A percentile compares a stretch with the other conserved stretches of the same genome.
Evolutionary conservation across 1,140 invertebrate species (phyloP).

Genomic region (Trialeurodes vaporariorum): DNA sequence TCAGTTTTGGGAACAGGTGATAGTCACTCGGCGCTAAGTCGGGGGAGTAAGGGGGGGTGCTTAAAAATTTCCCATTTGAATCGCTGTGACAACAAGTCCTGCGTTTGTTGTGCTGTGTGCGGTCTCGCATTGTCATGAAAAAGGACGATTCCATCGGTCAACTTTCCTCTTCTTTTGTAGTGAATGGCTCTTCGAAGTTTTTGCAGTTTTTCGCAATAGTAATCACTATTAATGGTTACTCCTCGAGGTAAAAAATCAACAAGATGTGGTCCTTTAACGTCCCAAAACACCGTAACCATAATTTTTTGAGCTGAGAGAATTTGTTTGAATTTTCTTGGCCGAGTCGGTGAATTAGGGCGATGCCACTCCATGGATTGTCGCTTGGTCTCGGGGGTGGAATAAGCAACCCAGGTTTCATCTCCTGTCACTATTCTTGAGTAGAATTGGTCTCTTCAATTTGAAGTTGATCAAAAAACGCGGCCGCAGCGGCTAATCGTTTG

Average conservation of each 20-base stretch:
- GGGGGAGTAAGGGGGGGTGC: constrained; percentile 12
- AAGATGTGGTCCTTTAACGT: constrained; percentile 16
- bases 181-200: neutral
- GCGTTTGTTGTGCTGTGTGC: constrained; percentile 1
- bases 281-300: constrained; percentile 16
- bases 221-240: neutral
- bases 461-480: constrained; percentile 7
- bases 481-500: neutral
- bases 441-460: constrained; percentile 21
- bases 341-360: constrained; percentile 10
- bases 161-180: neutral
- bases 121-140: constrained; percentile 12
- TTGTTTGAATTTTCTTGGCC: constrained; percentile 9
- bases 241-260: constrained; percentile 7
- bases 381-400: constrained; percentile 23
- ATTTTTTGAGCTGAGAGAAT: neutral
- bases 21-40: constrained; percentile 20
- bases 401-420: constrained; percentile 24
- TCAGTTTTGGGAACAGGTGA: constrained; percentile 22
- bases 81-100: neutral
- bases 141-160: neutral
- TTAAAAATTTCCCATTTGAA: constrained; percentile 13
- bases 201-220: constrained; percentile 1
- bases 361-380: constrained; percentile 17
- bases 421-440: constrained; percentile 16